These are phyloP conservation scores for Xiphophorus birchmanni DNA, from an alignment of 2,797 vertebrate genomes.

Conservation along the genomic window DNA sequence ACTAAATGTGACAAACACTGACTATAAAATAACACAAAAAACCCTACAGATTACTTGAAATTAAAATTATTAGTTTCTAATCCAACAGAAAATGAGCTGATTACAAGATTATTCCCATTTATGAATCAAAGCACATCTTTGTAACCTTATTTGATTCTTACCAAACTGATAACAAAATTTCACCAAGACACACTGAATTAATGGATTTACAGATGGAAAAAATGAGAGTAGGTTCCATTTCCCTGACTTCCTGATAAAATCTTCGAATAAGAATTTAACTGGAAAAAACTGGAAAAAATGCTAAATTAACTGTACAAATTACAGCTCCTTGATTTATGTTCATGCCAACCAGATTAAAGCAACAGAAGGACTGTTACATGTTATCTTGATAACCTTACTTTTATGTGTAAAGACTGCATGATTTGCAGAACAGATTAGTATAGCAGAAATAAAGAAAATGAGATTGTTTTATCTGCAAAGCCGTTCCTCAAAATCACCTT, in stretches of 20 bases:
- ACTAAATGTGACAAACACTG: not conserved
- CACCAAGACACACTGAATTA: not conserved
- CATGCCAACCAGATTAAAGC: not conserved
- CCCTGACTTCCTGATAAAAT: not conserved
- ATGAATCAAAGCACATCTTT: not conserved
- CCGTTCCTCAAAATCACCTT: constrained; percentile 1
- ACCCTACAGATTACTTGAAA: not conserved
- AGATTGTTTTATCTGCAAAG: not conserved
- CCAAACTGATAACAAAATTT: not conserved
- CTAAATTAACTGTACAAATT: not conserved
- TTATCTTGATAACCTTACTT: constrained; percentile 12
- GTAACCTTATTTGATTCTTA: not conserved
- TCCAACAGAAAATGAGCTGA: not conserved
- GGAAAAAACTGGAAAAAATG: not conserved
- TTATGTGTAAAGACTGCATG: not conserved
- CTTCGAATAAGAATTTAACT: not conserved
- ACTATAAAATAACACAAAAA: not conserved
- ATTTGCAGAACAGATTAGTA: not conserved
- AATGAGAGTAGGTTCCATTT: not conserved
- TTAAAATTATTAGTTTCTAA: not conserved
- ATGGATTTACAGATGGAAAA: not conserved
- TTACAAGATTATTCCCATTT: not conserved
- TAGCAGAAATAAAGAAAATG: not conserved
- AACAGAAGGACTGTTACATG: not conserved
- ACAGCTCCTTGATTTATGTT: not conserved